These are phyloP conservation scores for Pandemis cinnamomeana DNA, from an alignment of 2,888 invertebrate genomes.

Conservation along the genomic window DNA sequence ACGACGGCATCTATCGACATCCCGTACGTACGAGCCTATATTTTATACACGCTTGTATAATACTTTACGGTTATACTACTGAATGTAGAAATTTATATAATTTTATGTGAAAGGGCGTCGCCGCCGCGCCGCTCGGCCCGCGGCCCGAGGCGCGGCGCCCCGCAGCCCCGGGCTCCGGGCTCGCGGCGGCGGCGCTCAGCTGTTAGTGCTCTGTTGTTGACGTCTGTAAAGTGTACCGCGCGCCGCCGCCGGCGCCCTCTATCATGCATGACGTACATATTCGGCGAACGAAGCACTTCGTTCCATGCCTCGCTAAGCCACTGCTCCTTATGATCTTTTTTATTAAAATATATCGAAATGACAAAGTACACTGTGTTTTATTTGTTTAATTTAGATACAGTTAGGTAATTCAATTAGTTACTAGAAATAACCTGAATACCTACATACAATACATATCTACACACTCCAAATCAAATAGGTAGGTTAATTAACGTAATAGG, in stretches of 20 bases:
- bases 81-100: slow-evolving; percentile 33
- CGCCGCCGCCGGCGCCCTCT: slow-evolving; percentile 41
- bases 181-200: slow-evolving; percentile 17
- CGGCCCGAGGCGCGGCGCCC: slow-evolving; percentile 8
- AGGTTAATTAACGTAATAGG: too few species aligned
- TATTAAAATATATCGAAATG: slow-evolving; percentile 65
- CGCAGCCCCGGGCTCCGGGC: neutral
- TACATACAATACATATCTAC: too few species aligned
- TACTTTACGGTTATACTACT: slow-evolving; percentile 35
- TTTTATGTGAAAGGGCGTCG: slow-evolving; percentile 16
- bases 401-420: too few species aligned
- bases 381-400: slow-evolving; percentile 39
- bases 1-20: slow-evolving; percentile 20
- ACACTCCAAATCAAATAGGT: too few species aligned
- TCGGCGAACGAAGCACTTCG: slow-evolving; percentile 23
- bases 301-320: slow-evolving; percentile 48
- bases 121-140: neutral
- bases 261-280: slow-evolving; percentile 30
- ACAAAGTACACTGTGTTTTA: slow-evolving; percentile 50
- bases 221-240: slow-evolving; percentile 71
- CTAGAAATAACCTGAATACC: too few species aligned
- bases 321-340: slow-evolving; percentile 61
- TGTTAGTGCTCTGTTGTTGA: slow-evolving; percentile 62
- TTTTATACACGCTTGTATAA: slow-evolving; percentile 39
- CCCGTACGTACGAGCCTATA: slow-evolving; percentile 37